A percentile compares a stretch with the other conserved stretches of the same genome.
Evolutionary conservation across 2,113 vertebrate genomes (phyloP).

Genomic region (Anguilla rostrata): DNA sequence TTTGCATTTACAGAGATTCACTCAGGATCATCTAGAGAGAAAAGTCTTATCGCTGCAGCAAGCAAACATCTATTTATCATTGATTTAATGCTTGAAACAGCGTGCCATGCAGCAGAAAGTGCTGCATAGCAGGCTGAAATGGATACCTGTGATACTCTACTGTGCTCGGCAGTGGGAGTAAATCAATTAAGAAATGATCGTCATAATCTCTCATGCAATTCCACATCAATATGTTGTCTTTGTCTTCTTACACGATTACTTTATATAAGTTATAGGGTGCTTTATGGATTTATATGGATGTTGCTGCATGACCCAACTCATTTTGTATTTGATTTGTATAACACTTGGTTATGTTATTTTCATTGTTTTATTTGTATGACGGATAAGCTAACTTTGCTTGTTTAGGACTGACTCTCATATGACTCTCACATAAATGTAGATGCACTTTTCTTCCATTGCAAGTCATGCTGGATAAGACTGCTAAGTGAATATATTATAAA

Average conservation of each 20-base stretch:
- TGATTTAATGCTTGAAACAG: background rate
- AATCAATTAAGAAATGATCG: background rate
- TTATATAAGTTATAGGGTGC: too few species aligned
- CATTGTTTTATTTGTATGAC: too few species aligned
- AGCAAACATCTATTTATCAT: background rate
- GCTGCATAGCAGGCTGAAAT: background rate
- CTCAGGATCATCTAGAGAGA: background rate
- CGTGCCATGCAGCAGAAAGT: background rate
- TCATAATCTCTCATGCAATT: background rate
- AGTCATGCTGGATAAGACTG: too few species aligned
- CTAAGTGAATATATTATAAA: too few species aligned
- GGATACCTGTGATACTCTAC: background rate
- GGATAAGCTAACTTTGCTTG: too few species aligned
- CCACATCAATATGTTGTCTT: background rate
- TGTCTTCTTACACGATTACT: background rate
- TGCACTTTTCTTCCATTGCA: too few species aligned
- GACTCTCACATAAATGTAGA: too few species aligned
- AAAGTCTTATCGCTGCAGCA: background rate
- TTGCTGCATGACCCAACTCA: too few species aligned
- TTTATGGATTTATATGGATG: too few species aligned
- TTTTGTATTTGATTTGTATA: too few species aligned
- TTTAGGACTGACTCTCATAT: too few species aligned
- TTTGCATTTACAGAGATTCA: background rate
- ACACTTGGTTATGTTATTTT: too few species aligned
- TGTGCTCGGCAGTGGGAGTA: background rate